Percentiles rank a stretch among this genome's conserved stretches.
Conservation (phyloP, 2,113 vertebrate genomes). For the Arizona elegans region DNA sequence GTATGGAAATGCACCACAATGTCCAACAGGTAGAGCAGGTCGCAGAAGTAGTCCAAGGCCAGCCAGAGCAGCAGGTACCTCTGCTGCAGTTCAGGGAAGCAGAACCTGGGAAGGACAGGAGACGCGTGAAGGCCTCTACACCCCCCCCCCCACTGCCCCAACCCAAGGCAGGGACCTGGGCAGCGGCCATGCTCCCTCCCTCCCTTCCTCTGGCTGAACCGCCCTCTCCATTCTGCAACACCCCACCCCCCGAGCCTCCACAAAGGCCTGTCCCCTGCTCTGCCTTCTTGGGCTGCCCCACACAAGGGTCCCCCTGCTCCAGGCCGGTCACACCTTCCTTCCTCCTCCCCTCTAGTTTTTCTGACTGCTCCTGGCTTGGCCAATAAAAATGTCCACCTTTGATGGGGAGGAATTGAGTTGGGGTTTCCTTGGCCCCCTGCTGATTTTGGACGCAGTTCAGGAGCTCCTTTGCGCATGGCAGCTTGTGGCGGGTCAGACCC, state of each 20-base stretch:
- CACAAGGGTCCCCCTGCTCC: neutral
- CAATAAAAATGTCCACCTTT: neutral
- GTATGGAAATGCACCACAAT: constrained; percentile 77
- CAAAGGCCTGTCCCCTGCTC: neutral
- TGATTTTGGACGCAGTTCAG: neutral
- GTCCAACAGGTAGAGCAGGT: constrained; percentile 80
- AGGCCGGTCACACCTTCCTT: neutral
- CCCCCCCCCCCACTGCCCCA: rapidly evolving
- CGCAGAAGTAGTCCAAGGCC: constrained; percentile 80
- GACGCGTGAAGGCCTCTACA: neutral
- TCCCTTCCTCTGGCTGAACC: neutral
- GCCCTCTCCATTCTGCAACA: rapidly evolving
- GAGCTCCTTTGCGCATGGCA: neutral
- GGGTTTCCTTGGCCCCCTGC: neutral
- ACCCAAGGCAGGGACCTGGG: neutral
- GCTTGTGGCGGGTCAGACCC: rapidly evolving
- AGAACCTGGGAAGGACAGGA: constrained; percentile 68
- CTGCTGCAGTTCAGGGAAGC: constrained; percentile 77
- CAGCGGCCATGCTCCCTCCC: neutral
- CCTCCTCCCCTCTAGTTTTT: neutral
- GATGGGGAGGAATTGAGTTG: neutral
- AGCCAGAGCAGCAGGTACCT: constrained; percentile 76
- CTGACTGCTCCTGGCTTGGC: neutral
- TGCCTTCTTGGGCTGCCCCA: neutral
- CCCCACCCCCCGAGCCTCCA: too few relatives aligned